phyloP scores from a whole-genome alignment of 2,113 vertebrate genomes.

The Arothron firmamentum region DNA sequence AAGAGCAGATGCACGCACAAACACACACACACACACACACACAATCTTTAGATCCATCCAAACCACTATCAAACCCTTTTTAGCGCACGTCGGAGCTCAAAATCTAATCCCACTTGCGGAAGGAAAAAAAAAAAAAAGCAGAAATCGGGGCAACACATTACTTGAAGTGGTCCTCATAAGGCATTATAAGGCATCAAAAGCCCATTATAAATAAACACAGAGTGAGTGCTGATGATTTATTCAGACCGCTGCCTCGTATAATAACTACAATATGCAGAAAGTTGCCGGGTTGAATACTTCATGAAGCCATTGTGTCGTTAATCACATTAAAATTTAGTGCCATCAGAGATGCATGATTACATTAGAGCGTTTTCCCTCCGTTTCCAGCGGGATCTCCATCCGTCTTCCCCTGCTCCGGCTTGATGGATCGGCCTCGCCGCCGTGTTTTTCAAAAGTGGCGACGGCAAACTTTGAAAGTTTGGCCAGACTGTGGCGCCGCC shows the following conservation, averaged over 20 bases:
- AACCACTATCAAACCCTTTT: slow-evolving; percentile 49
- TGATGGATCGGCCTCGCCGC: slow-evolving; percentile 20
- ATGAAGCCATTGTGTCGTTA: slow-evolving; percentile 56
- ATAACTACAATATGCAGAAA: slow-evolving; percentile 58
- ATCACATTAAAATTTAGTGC: slow-evolving; percentile 55
- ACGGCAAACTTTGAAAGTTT: background rate
- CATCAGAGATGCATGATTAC: slow-evolving; percentile 52
- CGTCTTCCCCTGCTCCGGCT: slow-evolving; percentile 15
- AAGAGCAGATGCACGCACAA: slow-evolving; percentile 39
- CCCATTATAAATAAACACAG: slow-evolving; percentile 48
- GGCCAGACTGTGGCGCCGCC: too few species aligned
- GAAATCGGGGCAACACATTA: slow-evolving; percentile 53
- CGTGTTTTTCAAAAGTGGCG: slow-evolving; percentile 8
- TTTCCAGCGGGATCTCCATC: slow-evolving; percentile 34
- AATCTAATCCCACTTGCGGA: slow-evolving; percentile 50
- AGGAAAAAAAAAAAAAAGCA: slow-evolving; percentile 2
- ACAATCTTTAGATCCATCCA: slow-evolving; percentile 42
- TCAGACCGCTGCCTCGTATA: slow-evolving; percentile 48
- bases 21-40: slow-evolving; percentile 6
- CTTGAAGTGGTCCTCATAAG: slow-evolving; percentile 51
- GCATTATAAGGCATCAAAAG: slow-evolving; percentile 47
- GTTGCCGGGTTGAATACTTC: slow-evolving; percentile 54
- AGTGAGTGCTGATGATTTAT: slow-evolving; percentile 58
- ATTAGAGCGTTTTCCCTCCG: slow-evolving; percentile 25
- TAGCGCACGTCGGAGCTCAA: slow-evolving; percentile 36